A percentile compares a stretch with the other conserved stretches of the same genome.
phyloP scores from a whole-genome alignment of 2,113 vertebrate species.

The Atractosteus spatula region DNA sequence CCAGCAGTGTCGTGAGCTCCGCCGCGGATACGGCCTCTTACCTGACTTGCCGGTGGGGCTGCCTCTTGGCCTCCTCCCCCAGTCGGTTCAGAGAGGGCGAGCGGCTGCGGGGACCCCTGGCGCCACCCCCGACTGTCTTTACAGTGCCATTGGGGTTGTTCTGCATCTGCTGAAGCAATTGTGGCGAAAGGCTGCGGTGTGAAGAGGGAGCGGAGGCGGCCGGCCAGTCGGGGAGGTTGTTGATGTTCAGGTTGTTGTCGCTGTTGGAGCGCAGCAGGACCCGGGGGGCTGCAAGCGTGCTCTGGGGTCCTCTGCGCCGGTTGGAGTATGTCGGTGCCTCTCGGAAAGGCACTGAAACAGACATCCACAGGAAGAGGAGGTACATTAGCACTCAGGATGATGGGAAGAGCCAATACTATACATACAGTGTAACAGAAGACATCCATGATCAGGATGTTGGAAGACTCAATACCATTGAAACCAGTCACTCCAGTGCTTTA shows the following conservation, averaged over 20 bases:
- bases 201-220: conserved; percentile 67
- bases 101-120: conserved; percentile 73
- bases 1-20: too few species aligned
- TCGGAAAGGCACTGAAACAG: conserved; percentile 84
- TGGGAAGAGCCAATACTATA: too few species aligned
- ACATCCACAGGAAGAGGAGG: conserved; percentile 17
- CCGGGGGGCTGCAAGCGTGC: conserved; percentile 79
- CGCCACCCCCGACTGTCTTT: conserved; percentile 76
- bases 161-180: conserved; percentile 85
- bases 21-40: conserved; percentile 37
- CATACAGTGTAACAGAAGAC: background rate
- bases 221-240: conserved; percentile 69
- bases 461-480: background rate
- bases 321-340: conserved; percentile 91
- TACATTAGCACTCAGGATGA: background rate
- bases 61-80: conserved; percentile 77
- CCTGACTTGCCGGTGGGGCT: conserved; percentile 76
- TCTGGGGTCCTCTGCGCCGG: conserved; percentile 75
- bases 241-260: conserved; percentile 84
- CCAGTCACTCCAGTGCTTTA: background rate
- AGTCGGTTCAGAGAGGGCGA: conserved; percentile 89
- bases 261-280: conserved; percentile 92
- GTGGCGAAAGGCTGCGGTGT: conserved; percentile 90
- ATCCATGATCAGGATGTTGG: background rate
- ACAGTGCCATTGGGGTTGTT: conserved; percentile 82